Evolutionary conservation across 1,140 invertebrate species (phyloP), one percentile per base, ranked within the genome.

Genomic region (Solenopsis fugax): DNA sequence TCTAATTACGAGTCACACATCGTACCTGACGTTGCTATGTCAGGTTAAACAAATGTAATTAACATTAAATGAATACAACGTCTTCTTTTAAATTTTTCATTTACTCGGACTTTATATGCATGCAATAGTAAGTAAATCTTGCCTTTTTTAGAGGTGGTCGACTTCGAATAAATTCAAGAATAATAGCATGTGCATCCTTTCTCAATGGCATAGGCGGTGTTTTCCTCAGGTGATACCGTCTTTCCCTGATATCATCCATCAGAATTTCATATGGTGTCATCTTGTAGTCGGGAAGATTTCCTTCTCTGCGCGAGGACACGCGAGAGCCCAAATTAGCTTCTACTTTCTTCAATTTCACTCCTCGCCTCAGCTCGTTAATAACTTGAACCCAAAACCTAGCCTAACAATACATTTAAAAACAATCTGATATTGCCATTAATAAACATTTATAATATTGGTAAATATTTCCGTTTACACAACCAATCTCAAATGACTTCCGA

Each of bases 361-460:
- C 97, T 91, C 96, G 96, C 24, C 98, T 93, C 21, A 98, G 95
- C 93, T 99, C 98, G 65, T 97, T 96, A 92, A 99, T 99, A 18
- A 99, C 98, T 96, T 99, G 98, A 91, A 99, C 97, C 99, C 99
- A 99, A 94, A 99, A 97, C 90, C 98, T 96, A 87, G 98, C 98
- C 98, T 99, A 73, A 90, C 34, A 60, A 82, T 75, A 62, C 12
- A 84, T 37, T 84, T 34, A 75, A 73, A 50, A 50, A 81, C 2
- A n/a, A n/a, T 18, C 4, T 24, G 37, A 34, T 81, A 71, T 56
- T 71, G 56, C 16, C 0, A 34, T 52, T 34, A 18, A 48, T 50
- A 48, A 58, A 76, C 41, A 58, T 41, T 75, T 56, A 21, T 21
- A 48, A 48, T 41, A 41, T 41, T 41, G 7, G 2, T 29, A 29